Evolutionary conservation across 2,888 invertebrate genomes (phyloP).

Genomic region (Prenolepis imparis): DNA sequence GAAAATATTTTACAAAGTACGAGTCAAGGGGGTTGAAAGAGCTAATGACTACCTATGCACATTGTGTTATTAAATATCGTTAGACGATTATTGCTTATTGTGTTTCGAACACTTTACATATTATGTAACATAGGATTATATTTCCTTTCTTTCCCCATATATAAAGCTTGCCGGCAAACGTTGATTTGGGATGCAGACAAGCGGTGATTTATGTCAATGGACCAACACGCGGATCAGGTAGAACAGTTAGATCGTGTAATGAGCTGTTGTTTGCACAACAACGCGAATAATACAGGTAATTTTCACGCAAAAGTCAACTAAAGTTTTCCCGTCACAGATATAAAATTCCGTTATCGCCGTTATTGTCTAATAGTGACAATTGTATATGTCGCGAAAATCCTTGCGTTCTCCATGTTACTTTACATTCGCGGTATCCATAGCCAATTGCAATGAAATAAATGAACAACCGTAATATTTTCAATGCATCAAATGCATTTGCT

Average conservation of each 20-base stretch:
- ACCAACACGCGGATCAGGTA: constrained; percentile 41
- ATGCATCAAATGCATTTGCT: background rate
- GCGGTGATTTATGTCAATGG: constrained; percentile 48
- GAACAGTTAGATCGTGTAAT: constrained; percentile 45
- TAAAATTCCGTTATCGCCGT: constrained; percentile 35
- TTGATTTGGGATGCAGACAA: constrained; percentile 40
- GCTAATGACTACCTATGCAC: constrained; percentile 19
- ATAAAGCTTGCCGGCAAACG: constrained; percentile 34
- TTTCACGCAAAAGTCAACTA: background rate
- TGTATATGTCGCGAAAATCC: background rate
- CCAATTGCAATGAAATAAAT: background rate
- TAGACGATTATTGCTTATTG: constrained; percentile 9
- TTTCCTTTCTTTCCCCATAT: background rate
- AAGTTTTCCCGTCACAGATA: constrained; percentile 7
- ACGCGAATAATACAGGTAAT: constrained; percentile 36
- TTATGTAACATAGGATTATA: constrained; percentile 31
- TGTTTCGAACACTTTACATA: constrained; percentile 30
- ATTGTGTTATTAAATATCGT: constrained; percentile 36
- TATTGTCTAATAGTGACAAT: background rate
- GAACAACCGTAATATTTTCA: background rate
- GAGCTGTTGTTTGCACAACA: constrained; percentile 42
- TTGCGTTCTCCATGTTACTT: background rate
- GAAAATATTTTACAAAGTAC: constrained; percentile 25
- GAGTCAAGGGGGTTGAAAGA: constrained; percentile 5
- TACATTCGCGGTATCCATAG: background rate